phyloP scores from a whole-genome alignment of 2,113 vertebrate species.

The Numida meleagris region DNA sequence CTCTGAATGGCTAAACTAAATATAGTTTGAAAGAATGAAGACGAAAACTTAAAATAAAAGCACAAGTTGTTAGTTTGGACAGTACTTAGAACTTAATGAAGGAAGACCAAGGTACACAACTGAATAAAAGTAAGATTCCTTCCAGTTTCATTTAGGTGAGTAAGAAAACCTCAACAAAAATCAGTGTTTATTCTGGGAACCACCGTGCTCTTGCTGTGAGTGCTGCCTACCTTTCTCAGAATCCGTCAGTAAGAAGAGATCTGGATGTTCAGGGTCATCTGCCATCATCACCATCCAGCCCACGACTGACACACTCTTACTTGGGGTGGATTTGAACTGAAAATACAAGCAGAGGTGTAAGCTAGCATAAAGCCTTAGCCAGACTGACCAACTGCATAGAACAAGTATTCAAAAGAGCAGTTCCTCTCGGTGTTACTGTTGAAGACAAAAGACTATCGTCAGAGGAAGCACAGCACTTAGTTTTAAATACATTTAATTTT shows the following conservation, averaged over 20 bases:
- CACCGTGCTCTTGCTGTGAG: neutral
- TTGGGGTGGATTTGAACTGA: slow-evolving; percentile 96
- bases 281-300: slow-evolving; percentile 99
- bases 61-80: neutral
- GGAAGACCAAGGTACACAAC: neutral
- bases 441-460: neutral
- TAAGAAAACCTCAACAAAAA: neutral
- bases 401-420: neutral
- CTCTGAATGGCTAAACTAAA: neutral
- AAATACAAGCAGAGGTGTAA: neutral
- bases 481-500: neutral
- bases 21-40: neutral
- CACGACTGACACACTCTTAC: slow-evolving; percentile 91
- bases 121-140: neutral
- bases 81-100: neutral
- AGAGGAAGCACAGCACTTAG: neutral
- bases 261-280: slow-evolving; percentile 94
- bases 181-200: neutral
- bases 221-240: slow-evolving; percentile 90
- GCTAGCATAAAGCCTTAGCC: neutral
- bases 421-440: neutral
- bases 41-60: neutral
- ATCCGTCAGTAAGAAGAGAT: slow-evolving; percentile 95
- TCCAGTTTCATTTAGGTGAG: neutral
- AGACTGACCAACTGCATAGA: neutral